Percentiles rank a stretch among this genome's conserved stretches.
Conservation (phyloP, 2,888 invertebrate genomes). For the Parasteatoda lunata region DNA sequence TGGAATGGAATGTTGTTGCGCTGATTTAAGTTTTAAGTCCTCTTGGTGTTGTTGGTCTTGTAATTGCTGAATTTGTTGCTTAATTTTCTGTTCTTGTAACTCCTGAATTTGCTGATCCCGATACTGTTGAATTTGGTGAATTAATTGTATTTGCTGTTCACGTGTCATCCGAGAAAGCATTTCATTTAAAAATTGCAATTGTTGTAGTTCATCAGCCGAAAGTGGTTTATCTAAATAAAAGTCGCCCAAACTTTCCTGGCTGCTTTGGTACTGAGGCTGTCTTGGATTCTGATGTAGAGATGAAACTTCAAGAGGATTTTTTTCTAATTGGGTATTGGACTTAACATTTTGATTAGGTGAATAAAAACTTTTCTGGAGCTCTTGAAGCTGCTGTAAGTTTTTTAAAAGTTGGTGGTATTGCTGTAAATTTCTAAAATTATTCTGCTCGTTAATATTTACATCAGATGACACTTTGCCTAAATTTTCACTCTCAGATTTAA, state of each 20-base stretch:
- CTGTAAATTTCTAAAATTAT: neutral
- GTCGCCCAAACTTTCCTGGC: neutral
- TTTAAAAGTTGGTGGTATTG: constrained; percentile 3
- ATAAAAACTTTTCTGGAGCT: neutral
- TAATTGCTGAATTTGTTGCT: neutral
- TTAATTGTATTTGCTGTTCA: neutral
- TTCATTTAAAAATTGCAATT: neutral
- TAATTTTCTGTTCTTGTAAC: neutral
- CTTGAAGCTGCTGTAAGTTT: neutral
- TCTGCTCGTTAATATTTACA: neutral
- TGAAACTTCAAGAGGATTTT: neutral
- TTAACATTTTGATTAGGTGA: constrained; percentile 1
- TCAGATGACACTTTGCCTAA: too few species aligned
- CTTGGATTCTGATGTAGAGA: neutral
- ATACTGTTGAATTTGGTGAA: neutral
- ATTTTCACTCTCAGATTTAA: neutral
- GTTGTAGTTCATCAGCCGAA: neutral
- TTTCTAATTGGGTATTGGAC: neutral
- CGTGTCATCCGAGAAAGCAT: neutral
- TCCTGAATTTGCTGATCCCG: constrained; percentile 8
- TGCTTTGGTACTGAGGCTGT: neutral
- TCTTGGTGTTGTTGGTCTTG: constrained; percentile 19
- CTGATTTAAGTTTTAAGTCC: neutral
- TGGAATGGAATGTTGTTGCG: neutral
- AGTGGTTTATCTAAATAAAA: neutral